These are phyloP conservation scores for Noturus placidus DNA, from an alignment of 2,113 vertebrate genomes.

Conservation along the genomic window DNA sequence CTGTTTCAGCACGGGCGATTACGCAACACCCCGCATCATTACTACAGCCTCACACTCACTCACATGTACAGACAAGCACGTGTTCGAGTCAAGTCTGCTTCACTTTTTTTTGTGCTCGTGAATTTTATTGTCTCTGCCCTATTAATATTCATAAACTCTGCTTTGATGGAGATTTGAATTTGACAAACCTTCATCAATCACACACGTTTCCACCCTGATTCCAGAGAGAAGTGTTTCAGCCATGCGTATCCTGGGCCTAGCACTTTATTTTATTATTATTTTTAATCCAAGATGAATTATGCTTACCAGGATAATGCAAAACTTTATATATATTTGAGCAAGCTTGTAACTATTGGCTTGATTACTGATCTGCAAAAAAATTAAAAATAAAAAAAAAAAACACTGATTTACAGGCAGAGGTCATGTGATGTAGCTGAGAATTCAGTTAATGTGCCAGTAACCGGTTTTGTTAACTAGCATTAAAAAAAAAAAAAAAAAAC, in stretches of 20 bases:
- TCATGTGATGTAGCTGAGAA: background rate
- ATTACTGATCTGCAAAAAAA: conserved; percentile 35
- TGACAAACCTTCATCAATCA: conserved; percentile 54
- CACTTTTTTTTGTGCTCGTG: conserved; percentile 11
- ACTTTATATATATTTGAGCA: conserved; percentile 38
- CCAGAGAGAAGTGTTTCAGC: background rate
- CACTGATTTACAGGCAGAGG: background rate
- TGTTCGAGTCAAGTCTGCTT: conserved; percentile 54
- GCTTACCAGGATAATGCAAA: conserved; percentile 46
- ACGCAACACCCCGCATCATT: background rate
- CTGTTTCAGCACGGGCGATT: background rate
- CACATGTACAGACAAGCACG: background rate
- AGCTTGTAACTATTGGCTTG: conserved; percentile 39
- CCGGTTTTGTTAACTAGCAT: background rate
- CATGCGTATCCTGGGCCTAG: background rate
- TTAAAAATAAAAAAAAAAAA: background rate
- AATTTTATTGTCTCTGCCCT: background rate
- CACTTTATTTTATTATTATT: background rate
- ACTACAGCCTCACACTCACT: background rate
- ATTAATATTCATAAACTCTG: background rate
- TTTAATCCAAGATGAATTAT: background rate
- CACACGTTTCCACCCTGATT: background rate
- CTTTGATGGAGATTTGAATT: background rate
- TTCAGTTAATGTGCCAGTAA: background rate
- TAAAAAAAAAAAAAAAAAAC: background rate